Evolutionary conservation across 2,888 invertebrate genomes (phyloP).

Genomic region (Desoria tigrina): DNA sequence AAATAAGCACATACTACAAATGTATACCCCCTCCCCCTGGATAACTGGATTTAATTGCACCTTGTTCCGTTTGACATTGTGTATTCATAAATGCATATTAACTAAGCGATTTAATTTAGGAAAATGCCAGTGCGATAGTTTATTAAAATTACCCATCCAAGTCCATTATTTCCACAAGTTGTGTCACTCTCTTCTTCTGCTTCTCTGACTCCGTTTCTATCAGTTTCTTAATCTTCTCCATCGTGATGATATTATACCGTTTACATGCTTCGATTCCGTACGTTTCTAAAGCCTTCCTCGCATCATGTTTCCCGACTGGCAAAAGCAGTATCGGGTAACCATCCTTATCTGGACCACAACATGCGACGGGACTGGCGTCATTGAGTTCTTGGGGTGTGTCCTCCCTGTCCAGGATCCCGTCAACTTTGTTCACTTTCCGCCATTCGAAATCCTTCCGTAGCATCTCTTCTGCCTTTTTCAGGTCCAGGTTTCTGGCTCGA

Average conservation of each 20-base stretch:
- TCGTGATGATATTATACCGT: conserved; percentile 23
- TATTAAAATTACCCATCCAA: conserved; percentile 33
- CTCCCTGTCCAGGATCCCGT: conserved; percentile 26
- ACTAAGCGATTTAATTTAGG: no score
- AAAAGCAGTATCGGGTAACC: conserved; percentile 17
- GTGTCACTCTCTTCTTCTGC: conserved; percentile 15
- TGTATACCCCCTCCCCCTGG: no score
- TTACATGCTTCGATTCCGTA: not conserved
- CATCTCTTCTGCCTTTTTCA: conserved; percentile 42
- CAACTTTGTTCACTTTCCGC: conserved; percentile 30
- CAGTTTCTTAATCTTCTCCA: conserved; percentile 27
- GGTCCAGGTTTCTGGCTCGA: conserved; percentile 42
- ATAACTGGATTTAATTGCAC: no score
- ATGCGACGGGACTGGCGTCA: conserved; percentile 17
- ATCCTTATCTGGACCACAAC: conserved; percentile 23
- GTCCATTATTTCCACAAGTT: conserved; percentile 24
- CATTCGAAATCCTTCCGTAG: conserved; percentile 37
- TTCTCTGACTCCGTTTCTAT: conserved; percentile 22
- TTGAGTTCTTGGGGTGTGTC: conserved; percentile 24
- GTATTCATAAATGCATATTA: no score
- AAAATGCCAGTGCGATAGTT: no score
- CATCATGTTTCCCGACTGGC: conserved; percentile 23
- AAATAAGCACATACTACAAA: no score
- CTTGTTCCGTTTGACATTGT: no score
- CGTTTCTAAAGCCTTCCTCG: not conserved